phyloP scores from a whole-genome alignment of 1,140 invertebrate genomes.

The Drosophila cardini region DNA sequence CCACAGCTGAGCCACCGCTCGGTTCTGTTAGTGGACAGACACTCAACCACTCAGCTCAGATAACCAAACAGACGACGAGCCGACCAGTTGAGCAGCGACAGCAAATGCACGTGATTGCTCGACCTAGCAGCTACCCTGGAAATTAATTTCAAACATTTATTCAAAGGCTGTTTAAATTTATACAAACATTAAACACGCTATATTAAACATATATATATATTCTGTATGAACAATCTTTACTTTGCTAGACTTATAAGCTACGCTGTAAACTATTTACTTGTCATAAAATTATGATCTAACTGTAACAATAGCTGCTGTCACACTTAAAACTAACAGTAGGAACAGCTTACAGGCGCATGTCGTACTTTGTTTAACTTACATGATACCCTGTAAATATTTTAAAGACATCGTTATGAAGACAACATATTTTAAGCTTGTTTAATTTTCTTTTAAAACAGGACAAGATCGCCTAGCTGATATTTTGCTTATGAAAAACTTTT shows the following conservation, averaged over 20 bases:
- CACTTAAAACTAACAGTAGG: too few relatives aligned
- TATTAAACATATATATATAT: too few relatives aligned
- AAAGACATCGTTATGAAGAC: too few relatives aligned
- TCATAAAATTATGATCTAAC: background rate
- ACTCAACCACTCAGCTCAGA: conserved; percentile 16
- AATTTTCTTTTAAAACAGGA: background rate
- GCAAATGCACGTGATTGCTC: background rate
- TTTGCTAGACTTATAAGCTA: background rate
- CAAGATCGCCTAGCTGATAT: background rate
- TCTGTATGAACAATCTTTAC: background rate
- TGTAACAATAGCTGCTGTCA: too few relatives aligned
- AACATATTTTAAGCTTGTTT: too few relatives aligned
- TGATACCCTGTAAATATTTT: background rate
- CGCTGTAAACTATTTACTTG: background rate
- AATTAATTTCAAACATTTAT: background rate
- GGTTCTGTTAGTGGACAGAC: conserved; percentile 29
- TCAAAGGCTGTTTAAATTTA: background rate
- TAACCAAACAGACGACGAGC: background rate
- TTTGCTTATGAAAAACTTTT: background rate
- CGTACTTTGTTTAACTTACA: background rate
- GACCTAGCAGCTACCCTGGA: background rate
- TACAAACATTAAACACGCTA: background rate
- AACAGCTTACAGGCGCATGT: too few relatives aligned
- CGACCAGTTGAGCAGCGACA: conserved; percentile 21
- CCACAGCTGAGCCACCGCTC: conserved; percentile 31